phyloP scores from a whole-genome alignment of 2,888 invertebrate species.

The Hofmannophila pseudospretella region DNA sequence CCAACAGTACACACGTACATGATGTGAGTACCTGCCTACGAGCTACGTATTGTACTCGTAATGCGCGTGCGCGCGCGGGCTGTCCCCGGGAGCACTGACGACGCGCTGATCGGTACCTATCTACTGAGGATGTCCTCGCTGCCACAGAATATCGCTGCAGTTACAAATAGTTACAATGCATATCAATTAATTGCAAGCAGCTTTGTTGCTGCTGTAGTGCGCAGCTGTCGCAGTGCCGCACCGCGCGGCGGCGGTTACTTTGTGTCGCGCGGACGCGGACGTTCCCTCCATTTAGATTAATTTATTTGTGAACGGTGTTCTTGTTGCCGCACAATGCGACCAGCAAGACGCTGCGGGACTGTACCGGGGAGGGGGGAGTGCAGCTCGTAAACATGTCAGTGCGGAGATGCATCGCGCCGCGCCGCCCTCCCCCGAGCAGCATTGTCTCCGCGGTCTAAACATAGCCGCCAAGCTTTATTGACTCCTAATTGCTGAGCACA shows the following conservation, averaged over 20 bases:
- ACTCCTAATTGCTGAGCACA: neutral
- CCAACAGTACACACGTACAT: no score
- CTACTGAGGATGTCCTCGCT: no score
- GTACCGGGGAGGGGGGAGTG: no score
- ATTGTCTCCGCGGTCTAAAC: conserved; percentile 2
- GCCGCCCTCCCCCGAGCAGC: conserved; percentile 9
- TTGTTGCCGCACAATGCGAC: no score
- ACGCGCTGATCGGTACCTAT: no score
- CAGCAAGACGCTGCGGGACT: conserved; percentile 14
- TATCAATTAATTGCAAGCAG: neutral
- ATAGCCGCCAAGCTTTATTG: neutral
- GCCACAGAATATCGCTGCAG: no score
- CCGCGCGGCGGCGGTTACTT: conserved; percentile 19
- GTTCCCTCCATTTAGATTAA: conserved; percentile 53
- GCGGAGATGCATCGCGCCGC: conserved; percentile 37
- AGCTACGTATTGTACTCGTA: no score
- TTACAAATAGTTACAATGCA: no score
- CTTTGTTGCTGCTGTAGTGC: neutral
- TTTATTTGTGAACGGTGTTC: no score
- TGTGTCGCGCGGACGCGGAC: conserved; percentile 25
- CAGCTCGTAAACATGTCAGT: conserved; percentile 58
- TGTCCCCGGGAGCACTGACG: neutral
- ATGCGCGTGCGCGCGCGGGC: neutral
- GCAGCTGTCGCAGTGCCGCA: neutral
- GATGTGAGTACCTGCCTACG: no score